Evolutionary conservation across 2,797 vertebrate species (phyloP), one percentile per base, ranked within the genome.

Genomic region (Chiroxiphia lanceolata): DNA sequence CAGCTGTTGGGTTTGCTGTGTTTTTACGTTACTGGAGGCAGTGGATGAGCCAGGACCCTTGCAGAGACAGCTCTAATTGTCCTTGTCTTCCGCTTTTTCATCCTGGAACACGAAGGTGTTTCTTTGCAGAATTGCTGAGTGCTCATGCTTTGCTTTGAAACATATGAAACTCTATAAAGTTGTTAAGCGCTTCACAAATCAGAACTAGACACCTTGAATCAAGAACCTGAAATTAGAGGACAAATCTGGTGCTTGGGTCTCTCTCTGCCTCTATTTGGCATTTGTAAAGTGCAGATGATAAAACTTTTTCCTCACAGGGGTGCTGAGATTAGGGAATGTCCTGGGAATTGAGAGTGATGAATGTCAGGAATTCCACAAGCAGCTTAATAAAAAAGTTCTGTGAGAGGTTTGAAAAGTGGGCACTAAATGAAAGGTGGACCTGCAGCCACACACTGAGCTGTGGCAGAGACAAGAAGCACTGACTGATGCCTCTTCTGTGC

Each of bases 161-260:
- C 22, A 3, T 25, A 69, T 23, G 23, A 68, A 91, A 50, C 21
- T 47, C 79, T 78, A 23, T 89, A 22, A 83, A 84, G 60, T 42
- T 50, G 34, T 69, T 53, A 86, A 91, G 51, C 79, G 83, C 70
- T 63, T 87, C 86, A 87, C 63, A 89, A 83, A 92, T 85, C 71
- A 77, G 71, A 68, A 27, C 44, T 50, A 61, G 71, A 65, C 61
- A 47, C 57, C 64, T 92, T 0, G 1, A 47, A 57, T 26, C 61
- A 76, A 65, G 44, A 12, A 5, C 40, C 70, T 87, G 59, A 68
- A 87, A 71, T 50, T 25, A 77, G 76, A 89, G 79, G 61, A n/a
- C 60, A n/a, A 26, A 9, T 56, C 54, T 65, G 38, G 31, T 3
- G 5, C 44, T 51, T 75, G 61, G 33, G 50, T 80, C 42, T 67